Evolutionary conservation across 2,888 invertebrate species (phyloP).

Genomic region (Acholoe squamosa): DNA sequence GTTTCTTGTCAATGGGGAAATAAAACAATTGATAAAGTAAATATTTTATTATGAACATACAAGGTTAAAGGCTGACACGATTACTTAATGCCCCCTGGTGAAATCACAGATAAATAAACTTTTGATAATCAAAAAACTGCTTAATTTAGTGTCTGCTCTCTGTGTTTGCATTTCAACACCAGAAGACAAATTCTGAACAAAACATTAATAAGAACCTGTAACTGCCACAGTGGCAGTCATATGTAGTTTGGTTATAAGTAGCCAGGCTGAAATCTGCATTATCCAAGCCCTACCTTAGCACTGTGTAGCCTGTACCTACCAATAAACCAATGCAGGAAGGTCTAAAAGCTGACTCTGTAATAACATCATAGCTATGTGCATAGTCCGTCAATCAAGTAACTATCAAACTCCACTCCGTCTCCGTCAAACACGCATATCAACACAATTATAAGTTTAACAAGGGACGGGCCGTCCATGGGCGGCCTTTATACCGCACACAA

Average conservation of each 20-base stretch:
- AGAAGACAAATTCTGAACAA: no score
- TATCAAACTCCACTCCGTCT: background rate
- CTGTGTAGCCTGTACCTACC: background rate
- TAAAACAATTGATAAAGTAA: no score
- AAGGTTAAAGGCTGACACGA: no score
- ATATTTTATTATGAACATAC: no score
- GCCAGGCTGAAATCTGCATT: background rate
- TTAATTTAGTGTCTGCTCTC: no score
- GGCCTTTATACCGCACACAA: background rate
- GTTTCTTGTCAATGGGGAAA: no score
- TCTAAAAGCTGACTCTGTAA: background rate
- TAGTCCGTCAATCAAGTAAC: constrained; percentile 46
- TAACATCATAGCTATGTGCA: constrained; percentile 25
- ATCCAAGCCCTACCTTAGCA: background rate
- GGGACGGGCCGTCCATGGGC: background rate
- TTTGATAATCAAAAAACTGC: no score
- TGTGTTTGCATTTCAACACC: no score
- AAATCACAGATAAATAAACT: no score
- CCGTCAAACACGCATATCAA: constrained; percentile 16
- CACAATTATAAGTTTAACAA: constrained; percentile 6
- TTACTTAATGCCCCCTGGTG: no score
- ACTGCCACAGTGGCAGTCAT: background rate
- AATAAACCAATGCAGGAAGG: constrained; percentile 31
- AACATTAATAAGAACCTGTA: no score
- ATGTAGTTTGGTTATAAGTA: background rate